Conservation (phyloP, 2,888 invertebrate species). For the Onthophagus sagittarius region DNA sequence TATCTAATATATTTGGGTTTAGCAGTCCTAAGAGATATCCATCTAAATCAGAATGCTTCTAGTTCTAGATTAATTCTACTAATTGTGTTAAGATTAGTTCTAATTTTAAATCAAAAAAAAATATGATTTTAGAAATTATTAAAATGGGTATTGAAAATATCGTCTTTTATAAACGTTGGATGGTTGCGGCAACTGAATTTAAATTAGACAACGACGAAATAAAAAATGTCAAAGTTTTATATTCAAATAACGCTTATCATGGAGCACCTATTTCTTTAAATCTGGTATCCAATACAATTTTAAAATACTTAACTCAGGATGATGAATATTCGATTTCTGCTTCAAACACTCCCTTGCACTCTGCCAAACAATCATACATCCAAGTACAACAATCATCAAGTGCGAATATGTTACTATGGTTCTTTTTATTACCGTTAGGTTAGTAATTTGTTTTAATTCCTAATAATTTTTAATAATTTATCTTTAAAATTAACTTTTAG, state of each 20-base stretch:
- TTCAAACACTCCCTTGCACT: constrained; percentile 41
- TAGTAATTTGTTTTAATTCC: background rate
- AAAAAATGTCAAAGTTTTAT: constrained; percentile 39
- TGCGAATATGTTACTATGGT: constrained; percentile 40
- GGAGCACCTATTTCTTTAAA: constrained; percentile 54
- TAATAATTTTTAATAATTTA: background rate
- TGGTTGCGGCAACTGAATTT: constrained; percentile 52
- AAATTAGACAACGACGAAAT: constrained; percentile 23
- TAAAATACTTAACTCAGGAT: constrained; percentile 40
- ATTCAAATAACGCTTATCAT: constrained; percentile 51
- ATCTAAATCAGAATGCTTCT: no score
- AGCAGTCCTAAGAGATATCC: no score
- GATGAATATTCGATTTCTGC: constrained; percentile 40
- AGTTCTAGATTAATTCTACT: no score
- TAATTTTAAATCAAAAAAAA: no score
- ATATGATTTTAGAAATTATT: constrained; percentile 43
- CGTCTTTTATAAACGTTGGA: constrained; percentile 48
- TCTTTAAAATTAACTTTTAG: background rate
- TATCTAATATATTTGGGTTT: no score
- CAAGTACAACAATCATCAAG: constrained; percentile 34
- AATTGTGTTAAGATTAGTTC: no score
- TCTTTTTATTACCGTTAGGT: constrained; percentile 44
- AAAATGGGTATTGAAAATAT: constrained; percentile 45
- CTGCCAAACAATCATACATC: constrained; percentile 22
- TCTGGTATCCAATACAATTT: constrained; percentile 49